Percentiles rank a stretch among this genome's conserved stretches.
These are phyloP conservation scores for Psammodynastes pulverulentus DNA, from an alignment of 2,113 vertebrate genomes.

Conservation along the genomic window DNA sequence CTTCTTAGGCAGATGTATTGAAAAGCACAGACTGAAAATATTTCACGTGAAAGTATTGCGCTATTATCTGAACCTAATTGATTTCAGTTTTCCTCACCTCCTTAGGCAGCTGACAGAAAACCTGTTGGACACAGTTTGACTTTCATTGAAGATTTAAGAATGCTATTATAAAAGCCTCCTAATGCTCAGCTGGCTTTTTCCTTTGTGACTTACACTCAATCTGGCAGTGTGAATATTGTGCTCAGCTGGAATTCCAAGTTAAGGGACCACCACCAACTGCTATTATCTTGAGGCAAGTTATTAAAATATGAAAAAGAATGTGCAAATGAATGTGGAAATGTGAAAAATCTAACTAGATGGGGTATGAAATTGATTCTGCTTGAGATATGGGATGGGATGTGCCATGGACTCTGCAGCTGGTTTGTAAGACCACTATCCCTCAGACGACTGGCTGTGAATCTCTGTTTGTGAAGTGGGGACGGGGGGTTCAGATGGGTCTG, in stretches of 20 bases:
- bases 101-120: neutral
- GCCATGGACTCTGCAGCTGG: neutral
- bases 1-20: rapidly evolving
- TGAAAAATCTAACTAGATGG: neutral
- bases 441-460: no score
- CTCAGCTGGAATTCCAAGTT: neutral
- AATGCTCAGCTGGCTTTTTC: neutral
- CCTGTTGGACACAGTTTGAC: neutral
- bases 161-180: neutral
- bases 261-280: rapidly evolving
- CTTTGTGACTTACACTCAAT: neutral
- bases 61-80: neutral
- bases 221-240: neutral
- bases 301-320: neutral
- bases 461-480: no score
- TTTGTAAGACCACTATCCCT: no score
- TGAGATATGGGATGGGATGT: neutral
- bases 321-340: neutral
- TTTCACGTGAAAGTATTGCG: neutral
- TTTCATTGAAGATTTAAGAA: neutral
- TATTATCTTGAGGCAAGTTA: neutral
- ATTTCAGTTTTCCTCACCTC: neutral
- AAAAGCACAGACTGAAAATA: neutral
- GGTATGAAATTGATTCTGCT: neutral
- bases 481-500: no score